These are phyloP conservation scores for Galerucella calmariensis DNA, from an alignment of 2,888 invertebrate genomes.

Conservation along the genomic window DNA sequence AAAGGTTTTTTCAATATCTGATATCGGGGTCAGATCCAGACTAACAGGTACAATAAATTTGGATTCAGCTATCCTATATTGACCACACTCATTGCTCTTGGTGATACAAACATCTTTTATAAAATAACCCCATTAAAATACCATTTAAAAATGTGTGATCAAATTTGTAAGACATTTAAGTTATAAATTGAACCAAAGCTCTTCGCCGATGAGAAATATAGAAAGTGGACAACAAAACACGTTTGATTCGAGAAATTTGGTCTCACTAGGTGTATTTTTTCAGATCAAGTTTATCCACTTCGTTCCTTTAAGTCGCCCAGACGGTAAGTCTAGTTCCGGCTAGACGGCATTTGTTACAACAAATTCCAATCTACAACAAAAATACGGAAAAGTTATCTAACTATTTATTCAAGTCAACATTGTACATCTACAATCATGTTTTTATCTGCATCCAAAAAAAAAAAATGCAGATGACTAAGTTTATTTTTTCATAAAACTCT, in stretches of 20 bases:
- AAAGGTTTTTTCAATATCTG: no score
- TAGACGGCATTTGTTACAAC: slow-evolving; percentile 62
- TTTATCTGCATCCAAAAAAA: neutral
- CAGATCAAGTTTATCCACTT: slow-evolving; percentile 72
- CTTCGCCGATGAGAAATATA: slow-evolving; percentile 19
- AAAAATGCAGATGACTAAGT: neutral
- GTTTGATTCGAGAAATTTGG: slow-evolving; percentile 55
- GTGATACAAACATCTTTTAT: neutral
- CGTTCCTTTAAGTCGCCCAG: slow-evolving; percentile 71
- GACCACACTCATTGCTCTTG: no score
- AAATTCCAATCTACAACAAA: slow-evolving; percentile 45
- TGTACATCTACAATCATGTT: slow-evolving; percentile 42
- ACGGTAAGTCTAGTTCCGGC: slow-evolving; percentile 76
- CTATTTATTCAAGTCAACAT: slow-evolving; percentile 13
- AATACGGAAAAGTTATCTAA: slow-evolving; percentile 20
- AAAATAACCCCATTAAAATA: neutral
- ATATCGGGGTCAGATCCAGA: no score
- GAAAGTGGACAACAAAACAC: slow-evolving; percentile 24
- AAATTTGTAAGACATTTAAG: neutral
- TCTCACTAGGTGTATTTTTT: slow-evolving; percentile 83
- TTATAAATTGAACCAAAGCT: slow-evolving; percentile 23
- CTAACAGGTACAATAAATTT: no score
- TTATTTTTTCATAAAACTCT: no score
- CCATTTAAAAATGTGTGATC: neutral
- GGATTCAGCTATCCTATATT: no score